Evolutionary conservation across 2,797 vertebrate genomes (phyloP).

Genomic region (Phylloscopus collybita): DNA sequence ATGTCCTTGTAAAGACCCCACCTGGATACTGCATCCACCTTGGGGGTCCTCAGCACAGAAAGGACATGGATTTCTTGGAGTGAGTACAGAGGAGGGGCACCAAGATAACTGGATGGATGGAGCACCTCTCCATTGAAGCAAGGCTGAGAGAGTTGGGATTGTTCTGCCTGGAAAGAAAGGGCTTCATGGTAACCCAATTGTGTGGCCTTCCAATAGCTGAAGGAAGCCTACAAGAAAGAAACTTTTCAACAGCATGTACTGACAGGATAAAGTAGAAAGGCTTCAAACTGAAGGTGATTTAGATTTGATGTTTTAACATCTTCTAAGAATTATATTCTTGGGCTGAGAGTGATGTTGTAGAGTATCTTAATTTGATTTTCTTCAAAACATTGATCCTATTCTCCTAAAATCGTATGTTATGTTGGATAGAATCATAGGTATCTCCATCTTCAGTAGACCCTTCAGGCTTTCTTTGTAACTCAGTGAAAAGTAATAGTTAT

Average conservation of each 20-base stretch:
- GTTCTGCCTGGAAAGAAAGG: not conserved
- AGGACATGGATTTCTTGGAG: not conserved
- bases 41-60: not conserved
- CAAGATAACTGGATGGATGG: not conserved
- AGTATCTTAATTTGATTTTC: not conserved
- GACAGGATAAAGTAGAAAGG: not conserved
- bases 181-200: accelerated
- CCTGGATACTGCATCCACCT: not conserved
- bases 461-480: not conserved
- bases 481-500: not conserved
- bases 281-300: not conserved
- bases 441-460: not conserved
- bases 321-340: not conserved
- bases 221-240: not conserved
- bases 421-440: not conserved
- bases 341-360: accelerated
- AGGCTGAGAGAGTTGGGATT: not conserved
- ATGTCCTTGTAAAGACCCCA: not conserved
- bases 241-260: not conserved
- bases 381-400: not conserved
- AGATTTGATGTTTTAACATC: not conserved
- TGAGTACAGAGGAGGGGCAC: not conserved
- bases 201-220: not conserved
- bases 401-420: not conserved
- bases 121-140: not conserved